Base-by-base conservation (phyloP, 1,140 invertebrate genomes). In the Dufourea novaeangliae region DNA sequence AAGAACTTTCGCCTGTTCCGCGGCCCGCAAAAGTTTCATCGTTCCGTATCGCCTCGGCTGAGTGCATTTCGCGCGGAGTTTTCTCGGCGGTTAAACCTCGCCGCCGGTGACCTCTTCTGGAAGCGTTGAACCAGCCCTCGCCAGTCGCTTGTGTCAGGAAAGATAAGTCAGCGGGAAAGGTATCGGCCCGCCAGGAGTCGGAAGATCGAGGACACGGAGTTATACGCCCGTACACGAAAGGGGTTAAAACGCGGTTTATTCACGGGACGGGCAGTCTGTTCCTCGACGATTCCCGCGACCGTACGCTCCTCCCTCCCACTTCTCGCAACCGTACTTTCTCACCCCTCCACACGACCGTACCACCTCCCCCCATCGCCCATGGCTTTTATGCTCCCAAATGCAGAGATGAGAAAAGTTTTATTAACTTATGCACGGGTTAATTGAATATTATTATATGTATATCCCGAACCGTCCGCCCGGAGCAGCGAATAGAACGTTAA, bases 391-490 rank as follows among this genome's bases (percentile, higher is more conserved):
- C 8, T 20, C 22, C 22, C 50, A 46, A 68, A 29, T 25, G 32
- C 64, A 32, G 12, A 67, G 12, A 67, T 68, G 50, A 27, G 63
- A 27, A 75, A 75, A 75, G 37, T 75, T 75, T 64, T 32, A 75
- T 75, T 68, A 68, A 75, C 29, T 27, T 54, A 39, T 12, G 17
- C 14, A 10, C 29, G 29, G 52, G 29, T 59, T 69, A 76, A 76
- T 57, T 59, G 64, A 69, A 57, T 32, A 66, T 74, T 56, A 56
- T 67, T 67, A 29, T 3, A 29, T 67, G 22, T 3, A 29, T 22
- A 54, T 66, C 39, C 37, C 22, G 12, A 12, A 29, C 25, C 17
- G 32, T 3, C 11, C 25, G 7, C 10, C 6, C 2, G 17, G 1
- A 20, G 25, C 22, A 20, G 8, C 10, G 10, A 14, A 25, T n/a